A percentile compares a stretch with the other conserved stretches of the same genome.
These are phyloP conservation scores for Heliconius eleuchia DNA, from an alignment of 1,140 invertebrate species.

Conservation along the genomic window DNA sequence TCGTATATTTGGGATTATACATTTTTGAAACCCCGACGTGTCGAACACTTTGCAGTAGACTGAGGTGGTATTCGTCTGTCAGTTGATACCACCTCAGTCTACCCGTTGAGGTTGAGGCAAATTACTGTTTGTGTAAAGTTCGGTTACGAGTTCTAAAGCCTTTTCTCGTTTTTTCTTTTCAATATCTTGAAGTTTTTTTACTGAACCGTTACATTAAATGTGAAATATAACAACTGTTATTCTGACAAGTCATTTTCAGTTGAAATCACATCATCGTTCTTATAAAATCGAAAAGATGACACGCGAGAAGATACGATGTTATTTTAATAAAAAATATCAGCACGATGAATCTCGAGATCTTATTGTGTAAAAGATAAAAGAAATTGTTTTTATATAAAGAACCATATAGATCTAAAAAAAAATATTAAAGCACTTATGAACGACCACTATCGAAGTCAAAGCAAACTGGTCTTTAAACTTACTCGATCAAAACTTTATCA, in stretches of 20 bases:
- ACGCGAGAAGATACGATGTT: not conserved
- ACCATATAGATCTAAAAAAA: not conserved
- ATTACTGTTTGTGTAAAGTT: slow-evolving; percentile 16
- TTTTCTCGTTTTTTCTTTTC: not conserved
- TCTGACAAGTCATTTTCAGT: not conserved
- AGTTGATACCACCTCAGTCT: no score
- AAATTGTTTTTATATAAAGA: not conserved
- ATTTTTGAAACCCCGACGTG: no score
- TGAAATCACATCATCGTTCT: not conserved
- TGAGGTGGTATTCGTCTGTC: no score
- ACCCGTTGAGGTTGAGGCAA: no score
- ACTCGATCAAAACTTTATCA: slow-evolving; percentile 64
- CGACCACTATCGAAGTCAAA: slow-evolving; percentile 7
- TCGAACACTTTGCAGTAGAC: no score
- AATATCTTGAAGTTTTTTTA: not conserved
- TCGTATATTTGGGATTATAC: no score
- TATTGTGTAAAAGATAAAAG: not conserved
- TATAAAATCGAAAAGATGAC: not conserved
- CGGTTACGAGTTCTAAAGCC: not conserved
- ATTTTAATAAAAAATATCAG: not conserved
- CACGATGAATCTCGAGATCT: not conserved
- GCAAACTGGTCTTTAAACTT: slow-evolving; percentile 49
- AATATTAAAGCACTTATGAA: not conserved
- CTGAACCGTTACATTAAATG: not conserved
- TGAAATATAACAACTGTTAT: not conserved